Conservation (phyloP, 2,888 invertebrate genomes). For the Heliconius ethilla region DNA sequence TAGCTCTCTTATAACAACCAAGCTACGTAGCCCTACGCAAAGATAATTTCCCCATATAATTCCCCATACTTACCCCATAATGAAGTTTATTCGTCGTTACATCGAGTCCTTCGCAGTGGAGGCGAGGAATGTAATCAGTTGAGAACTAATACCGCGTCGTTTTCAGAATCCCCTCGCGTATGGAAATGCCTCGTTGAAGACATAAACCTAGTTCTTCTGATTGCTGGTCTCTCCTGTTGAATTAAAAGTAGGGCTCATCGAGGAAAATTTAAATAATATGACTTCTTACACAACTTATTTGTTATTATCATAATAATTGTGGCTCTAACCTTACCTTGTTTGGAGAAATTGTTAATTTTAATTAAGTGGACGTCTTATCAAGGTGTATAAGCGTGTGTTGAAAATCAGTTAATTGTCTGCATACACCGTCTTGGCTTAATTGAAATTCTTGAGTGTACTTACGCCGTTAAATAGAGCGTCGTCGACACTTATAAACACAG, state of each 20-base stretch:
- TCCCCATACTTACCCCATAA: conserved; percentile 80
- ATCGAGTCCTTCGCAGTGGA: conserved; percentile 74
- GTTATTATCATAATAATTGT: conserved; percentile 77
- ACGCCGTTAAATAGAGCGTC: conserved; percentile 31
- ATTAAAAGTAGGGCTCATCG: conserved; percentile 75
- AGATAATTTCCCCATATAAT: conserved; percentile 81
- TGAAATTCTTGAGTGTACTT: conserved; percentile 55
- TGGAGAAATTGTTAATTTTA: conserved; percentile 65
- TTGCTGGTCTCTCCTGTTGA: conserved; percentile 75
- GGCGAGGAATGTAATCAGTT: conserved; percentile 80
- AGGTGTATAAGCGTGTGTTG: conserved; percentile 49
- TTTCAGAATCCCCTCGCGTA: conserved; percentile 74
- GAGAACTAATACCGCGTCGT: conserved; percentile 79
- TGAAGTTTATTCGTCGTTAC: conserved; percentile 80
- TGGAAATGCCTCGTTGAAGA: conserved; percentile 78
- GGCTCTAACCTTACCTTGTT: conserved; percentile 58
- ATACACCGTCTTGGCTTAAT: conserved; percentile 48
- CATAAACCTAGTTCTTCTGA: conserved; percentile 78
- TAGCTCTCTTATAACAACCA: not conserved
- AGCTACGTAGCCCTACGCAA: conserved; percentile 61
- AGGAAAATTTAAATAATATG: conserved; percentile 75
- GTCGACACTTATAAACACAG: conserved; percentile 31
- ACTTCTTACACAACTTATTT: conserved; percentile 71
- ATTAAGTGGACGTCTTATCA: conserved; percentile 62
- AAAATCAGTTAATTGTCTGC: conserved; percentile 49